These are phyloP conservation scores for Cordilura impudica DNA, from an alignment of 2,888 invertebrate species.

Conservation along the genomic window DNA sequence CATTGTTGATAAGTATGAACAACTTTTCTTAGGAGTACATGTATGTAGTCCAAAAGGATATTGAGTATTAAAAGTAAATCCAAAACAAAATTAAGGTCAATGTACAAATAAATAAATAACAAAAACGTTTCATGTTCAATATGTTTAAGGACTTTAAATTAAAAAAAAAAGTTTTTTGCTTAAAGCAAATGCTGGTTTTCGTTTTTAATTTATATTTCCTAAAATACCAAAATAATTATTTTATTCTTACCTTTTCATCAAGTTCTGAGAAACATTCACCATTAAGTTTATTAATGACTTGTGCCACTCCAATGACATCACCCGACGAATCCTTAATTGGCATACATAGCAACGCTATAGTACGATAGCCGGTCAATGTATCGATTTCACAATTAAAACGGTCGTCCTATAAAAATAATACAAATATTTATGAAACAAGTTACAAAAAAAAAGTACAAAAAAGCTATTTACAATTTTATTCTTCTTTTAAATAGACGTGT, in stretches of 20 bases:
- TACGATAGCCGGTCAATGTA: constrained; percentile 94
- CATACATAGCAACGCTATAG: constrained; percentile 95
- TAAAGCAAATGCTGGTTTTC: too few species aligned
- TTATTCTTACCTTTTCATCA: constrained; percentile 84
- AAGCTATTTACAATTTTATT: too few species aligned
- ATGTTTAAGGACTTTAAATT: neutral
- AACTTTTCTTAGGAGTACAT: neutral
- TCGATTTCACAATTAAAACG: constrained; percentile 97
- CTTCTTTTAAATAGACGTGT: too few species aligned
- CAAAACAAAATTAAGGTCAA: constrained; percentile 13
- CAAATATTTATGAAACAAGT: too few species aligned
- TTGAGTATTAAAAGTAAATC: neutral
- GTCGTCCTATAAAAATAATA: constrained; percentile 81
- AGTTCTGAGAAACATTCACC: constrained; percentile 89
- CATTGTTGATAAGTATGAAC: neutral
- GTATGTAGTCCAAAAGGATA: neutral
- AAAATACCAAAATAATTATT: neutral
- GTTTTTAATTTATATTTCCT: neutral
- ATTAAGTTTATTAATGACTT: constrained; percentile 94
- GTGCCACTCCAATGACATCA: constrained; percentile 97
- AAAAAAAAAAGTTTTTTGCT: neutral
- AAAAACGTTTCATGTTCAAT: constrained; percentile 5
- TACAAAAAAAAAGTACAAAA: constrained; percentile 36
- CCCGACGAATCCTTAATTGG: constrained; percentile 96
- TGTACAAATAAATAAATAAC: constrained; percentile 1